Evolutionary conservation across 2,797 vertebrate species (phyloP), one percentile per base, ranked within the genome.

Genomic region (Fringilla coelebs): DNA sequence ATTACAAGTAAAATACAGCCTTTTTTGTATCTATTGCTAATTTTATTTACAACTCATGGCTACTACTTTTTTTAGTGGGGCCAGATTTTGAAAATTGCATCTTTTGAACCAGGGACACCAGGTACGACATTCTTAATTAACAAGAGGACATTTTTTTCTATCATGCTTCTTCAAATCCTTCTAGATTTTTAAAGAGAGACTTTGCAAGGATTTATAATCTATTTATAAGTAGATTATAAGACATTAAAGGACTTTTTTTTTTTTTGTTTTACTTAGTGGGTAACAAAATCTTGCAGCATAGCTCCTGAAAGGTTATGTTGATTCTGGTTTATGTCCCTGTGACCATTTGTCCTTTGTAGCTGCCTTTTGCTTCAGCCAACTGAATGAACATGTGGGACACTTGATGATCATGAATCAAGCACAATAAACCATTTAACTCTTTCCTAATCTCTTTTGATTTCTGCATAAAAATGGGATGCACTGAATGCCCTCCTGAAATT

Each of bases 231-330:
- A 83, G 68, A 76, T 90, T 80, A 63, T 52, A 48, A 86, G 52
- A 85, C 83, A 89, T 92, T 67, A 79, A 77, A 77, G 46, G 16
- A 43, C 28, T 10, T 61, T 81, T 40, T 94, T 93, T 88, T 83
- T 66, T 58, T 32, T 57, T n/a, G n/a, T 10, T 58, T 81, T 45
- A 61, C 32, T 51, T 29, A 41, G 15, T 46, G 22, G 13, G 43
- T 83, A 85, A 71, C 0, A 0, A 83, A 82, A 82, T 80, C 49
- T 77, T 67, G 54, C 18, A 54, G 10, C 38, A 36, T 51, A 46
- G 24, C 8, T 73, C 17, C 55, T 76, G 43, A 55, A 60, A 77
- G n/a, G 36, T 88, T 83, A n/a, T 5, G n/a, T 76, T 85, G 29
- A 52, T 65, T 70, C 34, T 87, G 10, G 6, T 54, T 88, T 61